These are phyloP conservation scores for Heliconius ismenius DNA, from an alignment of 2,888 invertebrate species.

Conservation along the genomic window DNA sequence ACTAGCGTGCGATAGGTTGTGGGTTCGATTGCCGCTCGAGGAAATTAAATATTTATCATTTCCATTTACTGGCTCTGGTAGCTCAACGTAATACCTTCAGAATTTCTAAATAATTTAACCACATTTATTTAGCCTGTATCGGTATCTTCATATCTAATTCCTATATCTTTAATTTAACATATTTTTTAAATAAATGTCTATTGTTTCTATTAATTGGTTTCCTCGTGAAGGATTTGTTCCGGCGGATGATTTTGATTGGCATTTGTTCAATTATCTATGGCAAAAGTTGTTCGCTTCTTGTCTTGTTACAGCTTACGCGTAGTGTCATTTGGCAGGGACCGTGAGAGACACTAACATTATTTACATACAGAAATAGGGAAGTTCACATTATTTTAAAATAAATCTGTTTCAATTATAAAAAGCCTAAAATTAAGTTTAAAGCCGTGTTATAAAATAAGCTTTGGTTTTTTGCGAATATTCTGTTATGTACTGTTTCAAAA, in stretches of 20 bases:
- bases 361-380: neutral
- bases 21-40: neutral
- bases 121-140: too few species aligned
- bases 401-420: neutral
- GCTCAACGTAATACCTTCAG: too few species aligned
- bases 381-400: neutral
- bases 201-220: conserved; percentile 18
- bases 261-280: conserved; percentile 63
- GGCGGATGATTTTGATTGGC: conserved; percentile 76
- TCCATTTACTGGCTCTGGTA: neutral
- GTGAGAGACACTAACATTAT: neutral
- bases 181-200: neutral
- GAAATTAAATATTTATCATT: neutral
- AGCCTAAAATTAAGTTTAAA: too few species aligned
- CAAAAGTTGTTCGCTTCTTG: conserved; percentile 43
- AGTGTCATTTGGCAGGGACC: neutral
- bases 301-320: conserved; percentile 14
- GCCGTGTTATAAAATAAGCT: too few species aligned
- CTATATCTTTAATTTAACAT: neutral
- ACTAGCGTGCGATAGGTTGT: neutral
- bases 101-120: too few species aligned
- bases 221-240: conserved; percentile 55
- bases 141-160: too few species aligned
- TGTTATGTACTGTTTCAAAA: too few species aligned
- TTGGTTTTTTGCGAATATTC: too few species aligned